These are phyloP conservation scores for Bombus impatiens DNA, from an alignment of 1,140 invertebrate genomes.

Conservation along the genomic window DNA sequence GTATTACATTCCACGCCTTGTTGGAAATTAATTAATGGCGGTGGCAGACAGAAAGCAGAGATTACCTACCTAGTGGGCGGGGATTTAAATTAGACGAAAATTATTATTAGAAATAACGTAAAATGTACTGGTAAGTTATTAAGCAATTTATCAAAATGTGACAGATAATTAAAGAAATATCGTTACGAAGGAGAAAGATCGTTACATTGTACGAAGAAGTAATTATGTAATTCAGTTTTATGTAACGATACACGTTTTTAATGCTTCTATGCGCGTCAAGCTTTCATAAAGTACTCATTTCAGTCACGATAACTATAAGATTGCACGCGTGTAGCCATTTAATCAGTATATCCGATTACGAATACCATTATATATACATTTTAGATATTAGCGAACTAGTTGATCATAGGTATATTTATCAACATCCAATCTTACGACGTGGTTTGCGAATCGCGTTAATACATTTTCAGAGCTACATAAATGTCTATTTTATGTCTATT, in stretches of 20 bases:
- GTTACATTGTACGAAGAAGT: neutral
- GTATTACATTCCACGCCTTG: neutral
- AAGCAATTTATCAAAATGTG: neutral
- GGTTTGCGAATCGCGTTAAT: neutral
- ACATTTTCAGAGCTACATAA: neutral
- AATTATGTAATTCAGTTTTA: conserved; percentile 13
- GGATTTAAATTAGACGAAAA: neutral
- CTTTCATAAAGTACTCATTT: conserved; percentile 32
- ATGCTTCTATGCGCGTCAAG: neutral
- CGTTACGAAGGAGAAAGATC: neutral
- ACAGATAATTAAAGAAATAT: neutral
- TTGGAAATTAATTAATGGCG: neutral
- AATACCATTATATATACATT: neutral
- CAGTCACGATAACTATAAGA: conserved; percentile 29
- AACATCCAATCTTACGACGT: neutral
- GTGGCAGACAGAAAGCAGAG: no score
- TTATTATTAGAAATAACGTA: neutral
- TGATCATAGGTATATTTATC: conserved; percentile 17
- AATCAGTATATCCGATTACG: conserved; percentile 33
- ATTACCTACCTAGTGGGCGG: no score
- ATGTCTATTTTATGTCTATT: neutral
- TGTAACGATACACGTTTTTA: neutral
- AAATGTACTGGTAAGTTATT: neutral
- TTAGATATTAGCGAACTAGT: neutral
- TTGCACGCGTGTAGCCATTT: neutral